These are phyloP conservation scores for Radopholus similis DNA, from an alignment of 1,140 invertebrate species.

Conservation along the genomic window DNA sequence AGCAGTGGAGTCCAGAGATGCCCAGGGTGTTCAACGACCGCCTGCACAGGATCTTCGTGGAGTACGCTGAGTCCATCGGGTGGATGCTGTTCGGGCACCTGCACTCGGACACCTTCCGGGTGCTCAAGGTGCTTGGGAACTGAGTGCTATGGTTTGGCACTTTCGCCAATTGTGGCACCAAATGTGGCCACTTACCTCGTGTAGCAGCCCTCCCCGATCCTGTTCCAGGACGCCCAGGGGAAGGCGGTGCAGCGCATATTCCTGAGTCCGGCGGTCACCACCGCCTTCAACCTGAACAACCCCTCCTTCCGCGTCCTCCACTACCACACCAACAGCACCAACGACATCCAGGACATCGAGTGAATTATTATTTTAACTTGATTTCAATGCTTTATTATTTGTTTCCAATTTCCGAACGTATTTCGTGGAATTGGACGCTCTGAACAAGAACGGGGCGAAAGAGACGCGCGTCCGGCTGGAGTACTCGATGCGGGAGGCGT, in stretches of 20 bases:
- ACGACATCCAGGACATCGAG: slow-evolving; percentile 38
- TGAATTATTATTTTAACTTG: too few relatives aligned
- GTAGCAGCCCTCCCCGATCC: too few relatives aligned
- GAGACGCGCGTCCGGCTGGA: slow-evolving; percentile 26
- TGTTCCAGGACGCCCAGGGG: slow-evolving; percentile 9
- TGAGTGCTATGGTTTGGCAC: background rate
- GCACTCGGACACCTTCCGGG: slow-evolving; percentile 54
- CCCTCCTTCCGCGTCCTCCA: slow-evolving; percentile 36
- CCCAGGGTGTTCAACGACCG: slow-evolving; percentile 46
- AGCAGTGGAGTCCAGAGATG: slow-evolving; percentile 46
- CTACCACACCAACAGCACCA: slow-evolving; percentile 19
- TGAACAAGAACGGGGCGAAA: slow-evolving; percentile 33
- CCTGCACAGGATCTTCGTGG: slow-evolving; percentile 42
- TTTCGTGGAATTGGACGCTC: slow-evolving; percentile 37
- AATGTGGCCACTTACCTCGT: too few relatives aligned
- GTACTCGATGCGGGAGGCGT: slow-evolving; percentile 45
- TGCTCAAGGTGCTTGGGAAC: slow-evolving; percentile 46
- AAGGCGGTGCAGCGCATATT: slow-evolving; percentile 21
- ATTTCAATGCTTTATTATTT: too few relatives aligned
- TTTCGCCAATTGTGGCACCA: too few relatives aligned
- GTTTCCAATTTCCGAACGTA: slow-evolving; percentile 41
- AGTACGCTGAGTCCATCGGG: slow-evolving; percentile 40
- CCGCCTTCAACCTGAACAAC: slow-evolving; percentile 31
- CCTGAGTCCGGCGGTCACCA: slow-evolving; percentile 29
- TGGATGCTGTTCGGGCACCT: slow-evolving; percentile 58